Percentiles rank a stretch among this genome's conserved stretches.
These are phyloP conservation scores for Aphaenogaster floridana DNA, from an alignment of 1,140 invertebrate genomes.

Conservation along the genomic window DNA sequence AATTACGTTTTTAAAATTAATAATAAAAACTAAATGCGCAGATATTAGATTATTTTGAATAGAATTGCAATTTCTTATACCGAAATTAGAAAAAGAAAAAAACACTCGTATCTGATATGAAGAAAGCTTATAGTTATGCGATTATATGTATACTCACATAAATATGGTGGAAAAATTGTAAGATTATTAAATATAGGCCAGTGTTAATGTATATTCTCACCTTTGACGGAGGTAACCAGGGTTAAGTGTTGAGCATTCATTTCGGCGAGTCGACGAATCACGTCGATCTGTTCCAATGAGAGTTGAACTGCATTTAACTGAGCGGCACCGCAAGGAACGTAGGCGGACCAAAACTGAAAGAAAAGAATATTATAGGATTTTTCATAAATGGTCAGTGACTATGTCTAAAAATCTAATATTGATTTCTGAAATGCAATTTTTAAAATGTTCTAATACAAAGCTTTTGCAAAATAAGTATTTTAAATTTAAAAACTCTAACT, in stretches of 20 bases:
- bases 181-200: not conserved
- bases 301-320: conserved; percentile 93
- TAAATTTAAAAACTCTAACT: not conserved
- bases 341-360: conserved; percentile 95
- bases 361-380: not conserved
- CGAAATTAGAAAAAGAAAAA: not conserved
- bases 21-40: not conserved
- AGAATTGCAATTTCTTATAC: not conserved
- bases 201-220: conserved; percentile 81
- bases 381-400: not conserved
- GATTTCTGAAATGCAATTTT: not conserved
- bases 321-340: conserved; percentile 94
- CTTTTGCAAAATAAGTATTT: not conserved
- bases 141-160: not conserved
- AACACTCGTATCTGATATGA: not conserved
- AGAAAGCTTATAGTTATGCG: not conserved
- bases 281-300: conserved; percentile 95
- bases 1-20: not conserved
- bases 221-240: conserved; percentile 89
- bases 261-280: conserved; percentile 92
- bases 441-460: not conserved
- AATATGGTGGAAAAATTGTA: not conserved
- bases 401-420: not conserved
- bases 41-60: not conserved
- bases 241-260: conserved; percentile 89